phyloP scores from a whole-genome alignment of 1,140 invertebrate genomes.

The Solenopsis fugax region DNA sequence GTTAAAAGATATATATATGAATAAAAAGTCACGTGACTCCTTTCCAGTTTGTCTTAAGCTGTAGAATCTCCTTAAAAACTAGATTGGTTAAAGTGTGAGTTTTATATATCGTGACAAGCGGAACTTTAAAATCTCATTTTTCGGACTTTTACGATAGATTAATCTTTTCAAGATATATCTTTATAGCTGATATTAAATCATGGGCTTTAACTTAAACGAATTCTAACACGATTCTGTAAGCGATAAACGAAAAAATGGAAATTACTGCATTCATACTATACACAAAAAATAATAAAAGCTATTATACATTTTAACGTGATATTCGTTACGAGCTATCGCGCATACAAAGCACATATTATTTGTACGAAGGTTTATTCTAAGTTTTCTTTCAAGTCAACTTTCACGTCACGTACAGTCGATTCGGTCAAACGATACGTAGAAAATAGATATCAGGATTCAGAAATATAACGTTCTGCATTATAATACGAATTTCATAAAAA shows the following conservation, averaged over 20 bases:
- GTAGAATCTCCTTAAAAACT: background rate
- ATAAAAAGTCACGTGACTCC: no score
- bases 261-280: background rate
- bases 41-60: no score
- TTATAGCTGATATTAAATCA: slow-evolving; percentile 21
- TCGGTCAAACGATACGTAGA: background rate
- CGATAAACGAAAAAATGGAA: slow-evolving; percentile 4
- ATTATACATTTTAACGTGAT: background rate
- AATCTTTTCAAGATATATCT: background rate
- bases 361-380: background rate
- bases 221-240: background rate
- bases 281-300: slow-evolving; percentile 27
- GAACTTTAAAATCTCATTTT: slow-evolving; percentile 21
- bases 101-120: background rate
- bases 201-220: slow-evolving; percentile 7
- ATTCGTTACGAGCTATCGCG: background rate
- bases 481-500: background rate
- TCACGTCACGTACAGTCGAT: slow-evolving; percentile 9
- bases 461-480: background rate
- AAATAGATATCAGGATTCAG: background rate
- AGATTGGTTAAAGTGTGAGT: background rate
- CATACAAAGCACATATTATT: slow-evolving; percentile 26
- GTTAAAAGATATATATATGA: no score
- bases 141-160: background rate
- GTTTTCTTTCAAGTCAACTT: slow-evolving; percentile 2